phyloP scores from a whole-genome alignment of 2,888 invertebrate genomes.

The Eubasilissa splendida region DNA sequence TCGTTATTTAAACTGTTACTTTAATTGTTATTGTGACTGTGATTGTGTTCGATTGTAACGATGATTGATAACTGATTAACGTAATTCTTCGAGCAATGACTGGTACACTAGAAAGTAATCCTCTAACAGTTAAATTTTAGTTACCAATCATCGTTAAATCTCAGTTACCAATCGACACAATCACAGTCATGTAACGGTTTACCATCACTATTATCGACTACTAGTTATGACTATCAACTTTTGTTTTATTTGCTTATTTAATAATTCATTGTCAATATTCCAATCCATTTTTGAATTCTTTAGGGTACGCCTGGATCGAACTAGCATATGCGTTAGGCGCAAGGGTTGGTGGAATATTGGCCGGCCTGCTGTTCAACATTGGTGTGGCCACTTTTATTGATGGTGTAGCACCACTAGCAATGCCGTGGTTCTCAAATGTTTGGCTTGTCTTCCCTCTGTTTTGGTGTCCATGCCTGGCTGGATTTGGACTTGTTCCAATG shows the following conservation, averaged over 20 bases:
- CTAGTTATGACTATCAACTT: not conserved
- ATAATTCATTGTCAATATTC: not conserved
- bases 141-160: too few species aligned
- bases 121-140: too few species aligned
- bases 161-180: too few species aligned
- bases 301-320: constrained; percentile 11
- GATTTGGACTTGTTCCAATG: constrained; percentile 35
- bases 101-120: too few species aligned
- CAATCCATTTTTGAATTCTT: not conserved
- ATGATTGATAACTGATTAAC: too few species aligned
- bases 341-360: constrained; percentile 32
- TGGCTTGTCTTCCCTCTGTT: constrained; percentile 53
- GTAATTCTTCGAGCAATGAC: too few species aligned
- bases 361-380: constrained; percentile 4
- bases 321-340: not conserved
- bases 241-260: not conserved
- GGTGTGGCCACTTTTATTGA: constrained; percentile 40
- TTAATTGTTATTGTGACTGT: too few species aligned
- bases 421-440: constrained; percentile 54
- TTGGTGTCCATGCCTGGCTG: constrained; percentile 49
- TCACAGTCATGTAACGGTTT: too few species aligned
- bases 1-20: too few species aligned
- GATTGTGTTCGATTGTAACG: too few species aligned
- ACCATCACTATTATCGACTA: not conserved
- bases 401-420: constrained; percentile 39